A percentile compares a stretch with the other conserved stretches of the same genome.
These are phyloP conservation scores for Noctuana brunneofusca DNA, from an alignment of 2,888 invertebrate genomes.

Conservation along the genomic window DNA sequence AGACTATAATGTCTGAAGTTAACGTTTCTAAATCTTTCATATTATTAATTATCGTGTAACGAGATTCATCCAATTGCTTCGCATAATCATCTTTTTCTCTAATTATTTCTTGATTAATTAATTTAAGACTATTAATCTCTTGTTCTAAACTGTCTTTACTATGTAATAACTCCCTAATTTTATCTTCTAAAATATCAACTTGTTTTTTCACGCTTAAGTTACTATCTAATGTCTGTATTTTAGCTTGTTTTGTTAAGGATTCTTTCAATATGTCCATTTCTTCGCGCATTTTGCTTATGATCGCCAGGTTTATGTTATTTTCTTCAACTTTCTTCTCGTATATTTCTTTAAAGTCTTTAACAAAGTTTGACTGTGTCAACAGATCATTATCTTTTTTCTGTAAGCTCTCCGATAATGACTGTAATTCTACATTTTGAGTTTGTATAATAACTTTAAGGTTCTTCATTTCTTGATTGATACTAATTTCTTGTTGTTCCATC, in stretches of 20 bases:
- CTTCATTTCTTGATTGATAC: conserved; percentile 47
- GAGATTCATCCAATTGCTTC: conserved; percentile 61
- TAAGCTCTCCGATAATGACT: conserved; percentile 44
- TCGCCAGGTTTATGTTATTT: conserved; percentile 47
- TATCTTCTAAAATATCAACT: conserved; percentile 40
- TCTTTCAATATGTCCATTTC: conserved; percentile 55
- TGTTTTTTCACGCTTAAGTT: conserved; percentile 39
- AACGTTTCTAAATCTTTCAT: conserved; percentile 62
- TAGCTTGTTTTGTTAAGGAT: conserved; percentile 47
- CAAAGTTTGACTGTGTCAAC: conserved; percentile 42
- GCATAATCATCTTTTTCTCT: conserved; percentile 61
- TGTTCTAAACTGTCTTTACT: conserved; percentile 48
- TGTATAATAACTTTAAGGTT: conserved; percentile 47
- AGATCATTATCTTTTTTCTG: conserved; percentile 49
- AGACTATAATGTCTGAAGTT: conserved; percentile 59
- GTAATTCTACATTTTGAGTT: conserved; percentile 52
- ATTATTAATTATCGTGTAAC: conserved; percentile 57
- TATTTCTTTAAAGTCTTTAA: conserved; percentile 51
- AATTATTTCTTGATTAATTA: conserved; percentile 54
- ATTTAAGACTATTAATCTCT: conserved; percentile 54
- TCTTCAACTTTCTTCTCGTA: conserved; percentile 55
- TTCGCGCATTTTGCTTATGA: conserved; percentile 51
- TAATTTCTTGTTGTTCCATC: conserved; percentile 46
- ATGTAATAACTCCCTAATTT: conserved; percentile 48
- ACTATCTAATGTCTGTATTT: conserved; percentile 45